Conservation (phyloP, 2,888 invertebrate species). For the Pemphredon lugubris region DNA sequence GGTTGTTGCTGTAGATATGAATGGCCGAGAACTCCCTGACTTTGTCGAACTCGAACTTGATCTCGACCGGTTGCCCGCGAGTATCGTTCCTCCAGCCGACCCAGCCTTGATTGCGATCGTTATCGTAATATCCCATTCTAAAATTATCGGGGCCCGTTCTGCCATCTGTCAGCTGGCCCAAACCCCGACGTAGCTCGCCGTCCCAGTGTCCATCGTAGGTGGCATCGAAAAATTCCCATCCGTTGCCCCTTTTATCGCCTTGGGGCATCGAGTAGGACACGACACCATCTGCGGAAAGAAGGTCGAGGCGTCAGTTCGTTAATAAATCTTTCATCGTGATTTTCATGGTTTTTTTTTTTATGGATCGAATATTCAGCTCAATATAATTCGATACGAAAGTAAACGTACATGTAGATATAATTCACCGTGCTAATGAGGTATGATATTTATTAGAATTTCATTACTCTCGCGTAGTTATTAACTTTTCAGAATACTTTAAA, state of each 20-base stretch:
- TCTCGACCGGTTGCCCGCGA: conserved; percentile 85
- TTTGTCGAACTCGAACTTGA: conserved; percentile 91
- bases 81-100: conserved; percentile 94
- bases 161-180: conserved; percentile 93
- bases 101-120: conserved; percentile 87
- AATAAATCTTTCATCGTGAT: neutral
- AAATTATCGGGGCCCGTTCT: conserved; percentile 89
- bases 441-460: too few relatives aligned
- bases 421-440: too few relatives aligned
- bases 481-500: too few relatives aligned
- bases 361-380: too few relatives aligned
- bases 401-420: too few relatives aligned
- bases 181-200: conserved; percentile 87
- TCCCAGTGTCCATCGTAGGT: conserved; percentile 93
- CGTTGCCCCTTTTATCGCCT: conserved; percentile 90
- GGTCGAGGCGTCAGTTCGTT: too few relatives aligned
- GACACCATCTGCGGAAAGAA: conserved; percentile 85
- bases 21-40: conserved; percentile 92
- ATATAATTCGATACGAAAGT: too few relatives aligned
- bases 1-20: conserved; percentile 91
- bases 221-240: conserved; percentile 90
- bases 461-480: too few relatives aligned
- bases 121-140: conserved; percentile 84
- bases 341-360: too few relatives aligned
- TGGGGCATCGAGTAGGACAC: conserved; percentile 94